These are phyloP conservation scores for Geotrupes spiniger DNA, from an alignment of 2,888 invertebrate species.

Conservation along the genomic window DNA sequence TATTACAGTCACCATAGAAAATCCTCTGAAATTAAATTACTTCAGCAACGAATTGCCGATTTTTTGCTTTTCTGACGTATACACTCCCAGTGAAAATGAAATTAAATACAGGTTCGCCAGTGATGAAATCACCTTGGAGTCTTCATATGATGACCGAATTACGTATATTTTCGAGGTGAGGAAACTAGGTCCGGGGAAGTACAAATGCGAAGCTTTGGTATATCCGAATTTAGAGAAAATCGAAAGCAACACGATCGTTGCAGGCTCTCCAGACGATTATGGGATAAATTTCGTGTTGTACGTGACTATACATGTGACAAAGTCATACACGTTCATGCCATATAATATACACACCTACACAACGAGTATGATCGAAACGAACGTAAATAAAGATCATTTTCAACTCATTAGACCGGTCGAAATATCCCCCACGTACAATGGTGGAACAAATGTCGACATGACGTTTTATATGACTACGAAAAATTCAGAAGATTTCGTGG, in stretches of 20 bases:
- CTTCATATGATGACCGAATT: background rate
- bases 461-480: background rate
- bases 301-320: constrained; percentile 7
- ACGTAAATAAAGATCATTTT: constrained; percentile 4
- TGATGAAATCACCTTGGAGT: background rate
- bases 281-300: constrained; percentile 16
- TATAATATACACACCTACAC: constrained; percentile 18
- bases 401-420: constrained; percentile 12
- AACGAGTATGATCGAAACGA: background rate
- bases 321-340: constrained; percentile 7
- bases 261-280: constrained; percentile 7
- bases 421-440: constrained; percentile 3
- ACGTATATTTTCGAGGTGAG: background rate
- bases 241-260: constrained; percentile 23
- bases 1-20: constrained; percentile 10
- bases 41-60: background rate
- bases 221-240: constrained; percentile 21
- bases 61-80: constrained; percentile 17
- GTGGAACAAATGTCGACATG: background rate
- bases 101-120: background rate
- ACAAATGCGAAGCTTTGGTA: constrained; percentile 30
- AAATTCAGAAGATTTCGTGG: too few species aligned
- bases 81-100: background rate
- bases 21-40: constrained; percentile 12
- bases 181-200: constrained; percentile 15